Conservation (phyloP, 2,888 invertebrate genomes). For the Rotaria macrura region DNA sequence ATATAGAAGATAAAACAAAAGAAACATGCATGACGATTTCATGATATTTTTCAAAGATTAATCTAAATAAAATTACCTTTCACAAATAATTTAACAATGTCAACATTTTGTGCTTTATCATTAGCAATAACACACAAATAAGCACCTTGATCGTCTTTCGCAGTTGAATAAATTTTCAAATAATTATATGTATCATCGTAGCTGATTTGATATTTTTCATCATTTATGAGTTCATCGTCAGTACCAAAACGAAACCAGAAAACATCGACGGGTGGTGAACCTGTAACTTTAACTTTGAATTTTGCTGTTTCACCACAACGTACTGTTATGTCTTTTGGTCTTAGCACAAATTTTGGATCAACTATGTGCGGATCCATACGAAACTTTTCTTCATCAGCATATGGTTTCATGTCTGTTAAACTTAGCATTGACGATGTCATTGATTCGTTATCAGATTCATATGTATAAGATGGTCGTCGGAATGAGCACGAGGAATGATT, state of each 20-base stretch:
- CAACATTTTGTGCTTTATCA: constrained; percentile 26
- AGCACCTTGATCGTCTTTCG: constrained; percentile 1
- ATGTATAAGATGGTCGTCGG: background rate
- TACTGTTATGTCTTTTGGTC: constrained; percentile 9
- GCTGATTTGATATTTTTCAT: constrained; percentile 29
- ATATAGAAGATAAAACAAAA: no score
- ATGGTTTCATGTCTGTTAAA: background rate
- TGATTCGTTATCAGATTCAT: background rate
- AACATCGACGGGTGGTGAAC: constrained; percentile 20
- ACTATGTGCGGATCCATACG: background rate
- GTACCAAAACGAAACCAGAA: constrained; percentile 26
- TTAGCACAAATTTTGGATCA: constrained; percentile 19
- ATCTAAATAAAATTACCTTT: background rate
- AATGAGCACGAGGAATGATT: background rate
- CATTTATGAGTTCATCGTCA: constrained; percentile 24
- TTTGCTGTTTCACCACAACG: constrained; percentile 22
- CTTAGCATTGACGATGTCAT: background rate
- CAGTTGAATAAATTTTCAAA: constrained; percentile 22
- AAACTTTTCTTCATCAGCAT: background rate
- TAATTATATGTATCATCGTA: constrained; percentile 17
- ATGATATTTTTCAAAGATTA: no score
- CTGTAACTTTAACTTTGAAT: constrained; percentile 13
- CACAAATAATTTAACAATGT: constrained; percentile 3
- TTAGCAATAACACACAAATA: constrained; percentile 27
- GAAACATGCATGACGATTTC: background rate